Conservation (phyloP, 2,888 invertebrate genomes). For the Platycheirus rosarum region DNA sequence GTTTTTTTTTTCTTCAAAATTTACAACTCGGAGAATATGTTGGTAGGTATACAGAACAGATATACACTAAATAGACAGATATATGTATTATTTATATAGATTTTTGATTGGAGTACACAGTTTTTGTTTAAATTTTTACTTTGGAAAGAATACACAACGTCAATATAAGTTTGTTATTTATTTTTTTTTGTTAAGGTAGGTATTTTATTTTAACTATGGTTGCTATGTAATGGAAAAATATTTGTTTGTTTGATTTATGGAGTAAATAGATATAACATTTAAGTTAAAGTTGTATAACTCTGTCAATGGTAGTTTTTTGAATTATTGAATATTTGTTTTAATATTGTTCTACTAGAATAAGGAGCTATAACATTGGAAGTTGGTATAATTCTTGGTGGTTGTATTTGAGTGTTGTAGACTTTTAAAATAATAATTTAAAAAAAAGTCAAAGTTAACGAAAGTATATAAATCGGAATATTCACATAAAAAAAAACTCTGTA, state of each 20-base stretch:
- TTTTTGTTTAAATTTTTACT: conserved; percentile 17
- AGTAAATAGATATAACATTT: not conserved
- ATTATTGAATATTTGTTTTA: too few relatives aligned
- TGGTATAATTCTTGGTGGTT: conserved; percentile 26
- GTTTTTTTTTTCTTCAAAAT: conserved; percentile 31
- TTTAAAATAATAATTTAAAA: not conserved
- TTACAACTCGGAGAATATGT: conserved; percentile 47
- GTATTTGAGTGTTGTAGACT: conserved; percentile 23
- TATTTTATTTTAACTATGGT: conserved; percentile 18
- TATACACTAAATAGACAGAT: conserved; percentile 61
- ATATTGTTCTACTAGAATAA: not conserved
- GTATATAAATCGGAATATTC: too few relatives aligned
- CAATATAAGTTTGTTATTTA: conserved; percentile 29
- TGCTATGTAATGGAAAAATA: conserved; percentile 11
- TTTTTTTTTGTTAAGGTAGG: conserved; percentile 25
- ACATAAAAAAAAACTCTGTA: too few relatives aligned
- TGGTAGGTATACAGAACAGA: conserved; percentile 34
- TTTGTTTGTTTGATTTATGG: not conserved
- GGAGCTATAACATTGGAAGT: conserved; percentile 15
- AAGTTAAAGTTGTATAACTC: too few relatives aligned
- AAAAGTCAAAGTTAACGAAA: too few relatives aligned
- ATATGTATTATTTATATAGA: conserved; percentile 39
- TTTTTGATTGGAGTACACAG: conserved; percentile 49
- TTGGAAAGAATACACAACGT: conserved; percentile 52
- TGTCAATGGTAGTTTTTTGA: not conserved